phyloP scores from a whole-genome alignment of 2,113 vertebrate species.

The Limnothrissa miodon region DNA sequence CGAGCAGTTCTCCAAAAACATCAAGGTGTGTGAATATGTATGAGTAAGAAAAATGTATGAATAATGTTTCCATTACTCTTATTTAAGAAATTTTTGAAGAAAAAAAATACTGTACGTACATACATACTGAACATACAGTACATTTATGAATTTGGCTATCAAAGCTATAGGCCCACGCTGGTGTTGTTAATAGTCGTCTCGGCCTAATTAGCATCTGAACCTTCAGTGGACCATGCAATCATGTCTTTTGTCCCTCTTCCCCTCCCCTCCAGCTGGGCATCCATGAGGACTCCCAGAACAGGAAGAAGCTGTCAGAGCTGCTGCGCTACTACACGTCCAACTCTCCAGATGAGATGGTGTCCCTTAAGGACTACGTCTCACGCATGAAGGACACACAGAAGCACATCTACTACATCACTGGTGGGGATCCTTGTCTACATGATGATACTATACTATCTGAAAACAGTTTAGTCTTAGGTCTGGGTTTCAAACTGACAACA shows the following conservation, averaged over 20 bases:
- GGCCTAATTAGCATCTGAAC: neutral
- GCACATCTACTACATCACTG: slow-evolving; percentile 96
- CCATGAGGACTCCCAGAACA: slow-evolving; percentile 94
- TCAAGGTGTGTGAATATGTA: slow-evolving; percentile 87
- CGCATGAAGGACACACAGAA: slow-evolving; percentile 98
- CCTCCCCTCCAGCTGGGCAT: slow-evolving; percentile 83
- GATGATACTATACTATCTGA: no score
- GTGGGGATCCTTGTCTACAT: slow-evolving; percentile 64
- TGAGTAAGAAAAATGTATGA: neutral
- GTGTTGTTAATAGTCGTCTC: no score
- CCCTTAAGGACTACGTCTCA: slow-evolving; percentile 92
- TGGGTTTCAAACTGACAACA: no score
- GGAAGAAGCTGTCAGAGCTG: slow-evolving; percentile 91
- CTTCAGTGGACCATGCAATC: neutral
- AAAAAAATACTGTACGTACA: no score
- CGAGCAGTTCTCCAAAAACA: slow-evolving; percentile 97
- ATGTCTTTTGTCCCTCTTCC: neutral
- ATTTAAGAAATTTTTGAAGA: no score
- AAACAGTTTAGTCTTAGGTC: no score
- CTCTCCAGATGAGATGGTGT: slow-evolving; percentile 94
- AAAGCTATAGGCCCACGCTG: no score
- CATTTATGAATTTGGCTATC: no score
- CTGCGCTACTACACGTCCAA: slow-evolving; percentile 90
- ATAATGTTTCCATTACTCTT: slow-evolving; percentile 1
- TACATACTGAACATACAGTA: no score